Evolutionary conservation across 2,888 invertebrate genomes (phyloP), one percentile per base, ranked within the genome.

Genomic region (Drepanosiphum platanoidis): DNA sequence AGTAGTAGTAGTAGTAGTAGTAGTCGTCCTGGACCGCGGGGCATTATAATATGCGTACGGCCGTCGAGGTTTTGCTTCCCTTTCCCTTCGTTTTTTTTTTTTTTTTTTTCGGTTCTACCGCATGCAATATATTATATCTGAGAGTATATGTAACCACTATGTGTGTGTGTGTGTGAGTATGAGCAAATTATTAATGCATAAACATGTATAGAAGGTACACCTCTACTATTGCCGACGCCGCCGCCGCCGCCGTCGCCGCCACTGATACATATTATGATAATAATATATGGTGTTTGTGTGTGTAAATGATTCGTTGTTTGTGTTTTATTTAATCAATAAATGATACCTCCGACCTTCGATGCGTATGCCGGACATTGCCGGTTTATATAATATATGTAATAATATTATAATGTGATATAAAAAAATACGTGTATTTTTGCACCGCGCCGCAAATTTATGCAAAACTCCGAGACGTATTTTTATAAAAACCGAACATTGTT

Each of bases 261-360:
- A 4, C 3, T 46, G 74, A 75, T 58, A 34, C 36, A 18, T 61
- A 61, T 64, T 61, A 36, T 77, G 36, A 36, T 61, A 36, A 61
- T 78, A 22, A 30, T 46, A 22, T 58, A 22, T 75, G 36, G 58
- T n/a, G 34, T 75, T 32, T 34, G 75, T 27, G 34, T 75, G 52
- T 34, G 75, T 27, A 58, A 75, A 75, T 75, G 75, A 75, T 75
- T 75, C 58, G 58, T 61, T 75, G 58, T 75, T 75, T 36, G 78
- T 30, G 64, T 64, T 78, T 78, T 78, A 78, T 78, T 30, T 78
- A 78, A 78, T 64, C 78, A 39, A 78, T 78, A 78, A 78, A 78
- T 32, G 64, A 64, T 78, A 78, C 64, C 64, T 64, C 64, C 78
- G 78, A 78, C 78, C 78, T 78, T 78, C 78, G 22, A 66, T n/a